Evolutionary conservation across 2,888 invertebrate species (phyloP).

Genomic region (Rotaria sp.): DNA sequence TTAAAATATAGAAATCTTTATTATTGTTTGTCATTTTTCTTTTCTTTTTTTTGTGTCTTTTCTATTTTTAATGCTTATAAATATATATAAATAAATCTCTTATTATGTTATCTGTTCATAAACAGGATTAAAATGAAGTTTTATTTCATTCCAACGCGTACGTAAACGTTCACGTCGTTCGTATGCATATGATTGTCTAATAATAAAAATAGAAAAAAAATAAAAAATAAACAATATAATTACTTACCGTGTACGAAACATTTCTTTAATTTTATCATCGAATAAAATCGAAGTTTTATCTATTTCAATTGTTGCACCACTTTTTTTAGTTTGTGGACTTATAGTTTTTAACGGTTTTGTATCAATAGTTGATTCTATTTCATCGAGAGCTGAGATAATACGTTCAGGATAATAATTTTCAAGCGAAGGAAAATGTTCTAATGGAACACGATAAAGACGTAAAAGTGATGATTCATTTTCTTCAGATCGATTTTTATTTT

Average conservation of each 20-base stretch:
- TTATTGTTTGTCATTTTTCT: not conserved
- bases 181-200: not conserved
- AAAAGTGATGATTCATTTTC: not conserved
- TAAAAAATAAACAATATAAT: not conserved
- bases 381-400: not conserved
- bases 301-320: not conserved
- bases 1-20: not conserved
- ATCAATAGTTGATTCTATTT: not conserved
- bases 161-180: conserved; percentile 17
- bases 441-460: conserved; percentile 23
- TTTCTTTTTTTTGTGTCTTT: too few relatives aligned
- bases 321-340: not conserved
- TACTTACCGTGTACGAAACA: not conserved
- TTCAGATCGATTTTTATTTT: not conserved
- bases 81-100: not conserved
- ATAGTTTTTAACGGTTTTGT: not conserved
- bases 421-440: conserved; percentile 20
- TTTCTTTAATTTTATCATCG: not conserved
- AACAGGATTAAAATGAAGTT: conserved; percentile 2
- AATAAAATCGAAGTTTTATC: not conserved
- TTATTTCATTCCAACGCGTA: not conserved
- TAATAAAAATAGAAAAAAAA: not conserved
- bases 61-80: not conserved
- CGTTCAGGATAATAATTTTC: conserved; percentile 12
- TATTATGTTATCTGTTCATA: not conserved